Evolutionary conservation across 2,888 invertebrate species (phyloP), one percentile per base, ranked within the genome.

Genomic region (Aspidiotus rigidus): DNA sequence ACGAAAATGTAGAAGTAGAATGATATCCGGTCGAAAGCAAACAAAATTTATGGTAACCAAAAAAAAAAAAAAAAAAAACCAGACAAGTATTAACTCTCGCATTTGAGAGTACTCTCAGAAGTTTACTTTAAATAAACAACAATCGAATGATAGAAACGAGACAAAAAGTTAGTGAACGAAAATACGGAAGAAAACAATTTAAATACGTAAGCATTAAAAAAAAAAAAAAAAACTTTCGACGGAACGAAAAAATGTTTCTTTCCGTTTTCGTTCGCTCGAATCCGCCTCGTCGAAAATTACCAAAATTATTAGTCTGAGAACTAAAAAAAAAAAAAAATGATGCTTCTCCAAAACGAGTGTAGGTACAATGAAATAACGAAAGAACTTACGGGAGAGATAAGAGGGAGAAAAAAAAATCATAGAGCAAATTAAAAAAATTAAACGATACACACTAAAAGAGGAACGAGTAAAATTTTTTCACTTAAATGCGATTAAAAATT

Each of bases 401-500:
- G 15, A 16, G 40, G 44, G 56, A 7, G 13, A 64, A 55, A 17
- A 64, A 64, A 55, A 28, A 28, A 55, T 66, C 39, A 49, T 59
- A 66, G 42, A 53, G 44, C 49, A 16, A 66, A 66, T 40, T 59
- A 66, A 60, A 55, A 64, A 42, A 62, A 15, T 63, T 49, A 44
- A 44, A 63, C 42, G 15, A 63, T 63, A 63, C 53, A 53, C 49
- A 57, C 53, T 59, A 57, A 41, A 10, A 59, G 39, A 44, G 57
- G 44, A 57, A 57, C 57, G 39, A 57, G 53, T 42, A 28, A 66
- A 49, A 59, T 44, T 53, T 54, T 28, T 28, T 28, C 28, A 15
- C 57, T 57, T 57, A 66, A 66, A 66, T 57, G 57, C 57, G 56
- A 66, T 57, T 66, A 57, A 49, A 66, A 66, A 66, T 66, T 66